Conservation (phyloP, 1,140 invertebrate genomes). For the Tetramorium simillimum region DNA sequence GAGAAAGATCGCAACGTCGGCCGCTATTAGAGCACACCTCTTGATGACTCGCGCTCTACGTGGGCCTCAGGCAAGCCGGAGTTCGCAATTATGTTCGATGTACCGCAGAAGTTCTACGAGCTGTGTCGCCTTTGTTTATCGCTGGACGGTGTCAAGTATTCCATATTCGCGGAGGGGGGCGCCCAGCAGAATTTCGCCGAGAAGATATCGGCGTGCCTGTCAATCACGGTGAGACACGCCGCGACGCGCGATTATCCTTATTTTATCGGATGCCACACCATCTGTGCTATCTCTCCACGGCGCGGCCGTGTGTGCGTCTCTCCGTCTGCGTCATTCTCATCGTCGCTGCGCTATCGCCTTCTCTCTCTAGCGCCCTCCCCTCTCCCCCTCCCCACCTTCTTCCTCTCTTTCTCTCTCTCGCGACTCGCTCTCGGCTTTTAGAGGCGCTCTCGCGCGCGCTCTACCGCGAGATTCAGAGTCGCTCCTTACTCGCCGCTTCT, state of each 20-base stretch:
- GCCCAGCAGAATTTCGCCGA: constrained; percentile 84
- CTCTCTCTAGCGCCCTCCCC: not conserved
- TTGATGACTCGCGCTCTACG: constrained; percentile 77
- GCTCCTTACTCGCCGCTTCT: constrained; percentile 57
- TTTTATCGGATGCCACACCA: constrained; percentile 78
- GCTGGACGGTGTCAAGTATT: constrained; percentile 85
- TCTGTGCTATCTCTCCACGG: constrained; percentile 67
- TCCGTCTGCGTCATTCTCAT: constrained; percentile 37
- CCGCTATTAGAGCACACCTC: constrained; percentile 68
- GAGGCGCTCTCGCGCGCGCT: constrained; percentile 12
- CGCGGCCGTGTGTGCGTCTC: constrained; percentile 55
- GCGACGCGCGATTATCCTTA: not conserved
- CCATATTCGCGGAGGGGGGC: constrained; percentile 85
- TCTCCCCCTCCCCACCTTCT: not conserved
- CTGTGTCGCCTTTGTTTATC: constrained; percentile 86
- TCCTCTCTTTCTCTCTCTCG: not conserved
- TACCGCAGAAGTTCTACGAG: constrained; percentile 86
- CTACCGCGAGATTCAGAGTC: constrained; percentile 7
- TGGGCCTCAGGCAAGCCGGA: constrained; percentile 75
- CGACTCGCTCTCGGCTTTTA: not conserved
- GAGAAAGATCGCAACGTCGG: constrained; percentile 76
- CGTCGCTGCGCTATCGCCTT: not conserved
- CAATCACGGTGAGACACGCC: constrained; percentile 82
- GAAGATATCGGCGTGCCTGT: constrained; percentile 84
- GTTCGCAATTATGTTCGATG: constrained; percentile 84